A percentile compares a stretch with the other conserved stretches of the same genome.
These are phyloP conservation scores for Carposina sasakii DNA, from an alignment of 1,140 invertebrate genomes.

Conservation along the genomic window DNA sequence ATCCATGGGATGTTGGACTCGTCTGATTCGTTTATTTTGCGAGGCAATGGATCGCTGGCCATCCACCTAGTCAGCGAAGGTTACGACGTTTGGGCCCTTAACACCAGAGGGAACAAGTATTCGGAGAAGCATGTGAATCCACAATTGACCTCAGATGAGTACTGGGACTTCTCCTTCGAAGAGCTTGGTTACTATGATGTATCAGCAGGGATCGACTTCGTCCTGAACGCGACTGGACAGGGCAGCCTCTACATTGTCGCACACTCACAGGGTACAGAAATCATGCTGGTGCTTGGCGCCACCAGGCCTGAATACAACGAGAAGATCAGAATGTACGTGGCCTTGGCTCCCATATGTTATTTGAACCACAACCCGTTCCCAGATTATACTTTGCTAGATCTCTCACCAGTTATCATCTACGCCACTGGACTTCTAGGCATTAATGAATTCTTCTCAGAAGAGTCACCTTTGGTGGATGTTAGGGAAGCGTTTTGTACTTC, in stretches of 20 bases:
- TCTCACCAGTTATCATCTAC: no score
- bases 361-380: conserved; percentile 74
- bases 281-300: conserved; percentile 74
- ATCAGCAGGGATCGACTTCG: conserved; percentile 75
- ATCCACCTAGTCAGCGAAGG: conserved; percentile 69
- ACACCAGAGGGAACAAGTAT: conserved; percentile 77
- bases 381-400: no score
- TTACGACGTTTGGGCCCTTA: conserved; percentile 80
- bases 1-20: conserved; percentile 78
- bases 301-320: conserved; percentile 73
- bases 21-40: conserved; percentile 76
- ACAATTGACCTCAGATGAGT: conserved; percentile 49
- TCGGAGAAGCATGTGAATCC: conserved; percentile 70
- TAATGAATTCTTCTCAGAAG: no score
- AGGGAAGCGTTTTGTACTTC: no score
- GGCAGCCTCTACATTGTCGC: conserved; percentile 60
- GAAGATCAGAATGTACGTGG: conserved; percentile 65
- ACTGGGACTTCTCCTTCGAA: conserved; percentile 74
- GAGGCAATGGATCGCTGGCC: conserved; percentile 74
- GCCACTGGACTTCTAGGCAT: no score
- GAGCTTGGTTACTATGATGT: conserved; percentile 75
- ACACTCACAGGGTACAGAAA: conserved; percentile 65
- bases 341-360: conserved; percentile 75
- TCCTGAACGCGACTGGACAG: conserved; percentile 60
- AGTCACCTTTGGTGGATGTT: no score